These are phyloP conservation scores for Neosalanx taihuensis DNA, from an alignment of 2,797 vertebrate species.

Conservation along the genomic window DNA sequence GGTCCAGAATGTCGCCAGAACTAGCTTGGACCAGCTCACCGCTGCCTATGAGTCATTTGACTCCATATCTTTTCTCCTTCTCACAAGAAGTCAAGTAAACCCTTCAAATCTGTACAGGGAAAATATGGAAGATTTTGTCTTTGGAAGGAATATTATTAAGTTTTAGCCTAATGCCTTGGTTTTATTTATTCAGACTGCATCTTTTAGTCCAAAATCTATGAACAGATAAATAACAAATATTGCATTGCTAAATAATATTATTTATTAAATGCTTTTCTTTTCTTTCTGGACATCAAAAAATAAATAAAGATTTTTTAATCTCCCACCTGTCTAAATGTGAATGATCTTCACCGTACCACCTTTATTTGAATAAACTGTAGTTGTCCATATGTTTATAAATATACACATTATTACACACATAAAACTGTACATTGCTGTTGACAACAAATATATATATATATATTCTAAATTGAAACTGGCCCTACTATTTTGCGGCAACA, in stretches of 20 bases:
- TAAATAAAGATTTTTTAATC: conserved; percentile 72
- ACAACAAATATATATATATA: conserved; percentile 46
- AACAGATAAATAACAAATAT: conserved; percentile 43
- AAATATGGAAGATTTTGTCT: too few relatives aligned
- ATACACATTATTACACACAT: conserved; percentile 59
- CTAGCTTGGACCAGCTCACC: neutral
- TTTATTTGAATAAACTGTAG: conserved; percentile 38
- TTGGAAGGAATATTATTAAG: too few relatives aligned
- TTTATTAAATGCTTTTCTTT: conserved; percentile 56
- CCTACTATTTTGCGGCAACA: conserved; percentile 30
- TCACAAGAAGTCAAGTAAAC: too few relatives aligned
- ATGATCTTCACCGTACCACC: conserved; percentile 39
- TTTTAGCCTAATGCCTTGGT: neutral
- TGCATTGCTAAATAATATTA: conserved; percentile 48
- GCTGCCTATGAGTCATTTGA: too few relatives aligned
- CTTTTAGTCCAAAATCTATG: neutral
- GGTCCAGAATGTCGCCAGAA: conserved; percentile 9
- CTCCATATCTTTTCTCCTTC: too few relatives aligned
- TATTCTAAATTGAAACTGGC: conserved; percentile 39
- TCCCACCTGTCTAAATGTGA: conserved; percentile 62
- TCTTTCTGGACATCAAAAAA: conserved; percentile 71
- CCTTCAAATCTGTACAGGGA: too few relatives aligned
- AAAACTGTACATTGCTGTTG: conserved; percentile 45
- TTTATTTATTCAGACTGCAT: neutral
- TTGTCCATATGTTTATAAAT: conserved; percentile 57